Percentiles rank a stretch among this genome's conserved stretches.
phyloP scores from a whole-genome alignment of 1,140 invertebrate genomes.

The Meteorus sp. region DNA sequence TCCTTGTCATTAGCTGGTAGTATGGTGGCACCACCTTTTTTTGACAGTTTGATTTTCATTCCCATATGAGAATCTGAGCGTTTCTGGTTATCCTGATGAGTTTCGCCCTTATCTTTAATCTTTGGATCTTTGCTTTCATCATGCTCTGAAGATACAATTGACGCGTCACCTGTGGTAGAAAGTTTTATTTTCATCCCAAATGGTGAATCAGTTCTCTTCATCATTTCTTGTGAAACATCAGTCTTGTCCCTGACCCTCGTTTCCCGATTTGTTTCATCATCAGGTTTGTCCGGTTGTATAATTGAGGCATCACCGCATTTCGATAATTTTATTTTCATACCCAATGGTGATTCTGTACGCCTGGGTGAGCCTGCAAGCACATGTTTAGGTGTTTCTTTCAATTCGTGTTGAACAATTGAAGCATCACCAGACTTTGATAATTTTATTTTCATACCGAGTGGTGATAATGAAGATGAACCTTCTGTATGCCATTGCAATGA shows the following conservation, averaged over 20 bases:
- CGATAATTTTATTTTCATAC: constrained; percentile 56
- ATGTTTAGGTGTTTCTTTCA: constrained; percentile 28
- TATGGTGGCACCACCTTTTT: constrained; percentile 41
- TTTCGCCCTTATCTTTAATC: constrained; percentile 36
- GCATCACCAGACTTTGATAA: constrained; percentile 39
- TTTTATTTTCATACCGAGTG: constrained; percentile 43
- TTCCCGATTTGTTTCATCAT: constrained; percentile 29
- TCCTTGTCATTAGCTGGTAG: constrained; percentile 38
- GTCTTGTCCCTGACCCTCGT: constrained; percentile 25
- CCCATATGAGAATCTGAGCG: constrained; percentile 46
- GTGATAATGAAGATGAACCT: constrained; percentile 44
- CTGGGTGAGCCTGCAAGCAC: constrained; percentile 31
- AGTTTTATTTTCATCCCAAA: constrained; percentile 54
- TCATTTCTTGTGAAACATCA: constrained; percentile 25
- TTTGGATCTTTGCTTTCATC: constrained; percentile 32
- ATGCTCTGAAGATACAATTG: constrained; percentile 40
- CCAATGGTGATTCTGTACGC: constrained; percentile 46
- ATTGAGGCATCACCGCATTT: constrained; percentile 56
- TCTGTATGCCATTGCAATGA: constrained; percentile 47
- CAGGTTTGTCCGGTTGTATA: constrained; percentile 38
- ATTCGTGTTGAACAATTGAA: constrained; percentile 22
- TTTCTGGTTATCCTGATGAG: constrained; percentile 35
- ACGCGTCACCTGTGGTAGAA: constrained; percentile 47
- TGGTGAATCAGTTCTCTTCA: constrained; percentile 44
- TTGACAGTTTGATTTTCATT: constrained; percentile 51